phyloP scores from a whole-genome alignment of 2,888 invertebrate species.

The Gandaritis pyraliata region DNA sequence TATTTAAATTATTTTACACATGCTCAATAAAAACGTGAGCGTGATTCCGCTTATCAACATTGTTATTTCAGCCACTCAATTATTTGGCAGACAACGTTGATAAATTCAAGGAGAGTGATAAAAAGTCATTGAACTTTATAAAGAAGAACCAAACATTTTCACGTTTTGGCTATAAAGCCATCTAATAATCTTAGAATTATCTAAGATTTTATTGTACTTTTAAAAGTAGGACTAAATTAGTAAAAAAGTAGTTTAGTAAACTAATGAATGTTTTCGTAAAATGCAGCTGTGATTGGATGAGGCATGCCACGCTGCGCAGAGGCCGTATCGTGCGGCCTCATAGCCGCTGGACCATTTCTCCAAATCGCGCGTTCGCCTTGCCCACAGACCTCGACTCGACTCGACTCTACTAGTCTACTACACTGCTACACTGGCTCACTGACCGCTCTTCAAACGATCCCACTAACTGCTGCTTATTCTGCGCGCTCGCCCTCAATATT shows the following conservation, averaged over 20 bases:
- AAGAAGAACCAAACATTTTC: conserved; percentile 38
- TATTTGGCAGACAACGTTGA: conserved; percentile 62
- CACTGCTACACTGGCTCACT: conserved; percentile 62
- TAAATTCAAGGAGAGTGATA: conserved; percentile 78
- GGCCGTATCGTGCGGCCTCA: conserved; percentile 47
- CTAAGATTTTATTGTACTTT: too few relatives aligned
- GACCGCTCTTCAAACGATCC: conserved; percentile 48
- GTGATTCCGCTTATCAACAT: conserved; percentile 32
- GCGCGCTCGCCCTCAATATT: conserved; percentile 42
- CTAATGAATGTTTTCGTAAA: conserved; percentile 10
- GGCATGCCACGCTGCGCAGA: conserved; percentile 19
- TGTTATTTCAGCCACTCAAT: conserved; percentile 44
- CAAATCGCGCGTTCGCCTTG: conserved; percentile 64
- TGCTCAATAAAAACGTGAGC: conserved; percentile 17
- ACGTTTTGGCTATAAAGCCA: neutral
- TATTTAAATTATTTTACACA: neutral
- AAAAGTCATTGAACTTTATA: conserved; percentile 77
- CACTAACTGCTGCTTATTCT: conserved; percentile 27
- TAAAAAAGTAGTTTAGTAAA: neutral
- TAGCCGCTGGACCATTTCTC: conserved; percentile 68
- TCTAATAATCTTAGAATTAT: too few relatives aligned
- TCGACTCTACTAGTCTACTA: conserved; percentile 39
- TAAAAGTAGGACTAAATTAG: conserved; percentile 2
- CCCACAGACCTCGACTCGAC: conserved; percentile 66
- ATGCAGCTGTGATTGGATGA: conserved; percentile 19